Base-by-base conservation (phyloP, 2,113 vertebrate genomes). In the Oryzias curvinotus region DNA sequence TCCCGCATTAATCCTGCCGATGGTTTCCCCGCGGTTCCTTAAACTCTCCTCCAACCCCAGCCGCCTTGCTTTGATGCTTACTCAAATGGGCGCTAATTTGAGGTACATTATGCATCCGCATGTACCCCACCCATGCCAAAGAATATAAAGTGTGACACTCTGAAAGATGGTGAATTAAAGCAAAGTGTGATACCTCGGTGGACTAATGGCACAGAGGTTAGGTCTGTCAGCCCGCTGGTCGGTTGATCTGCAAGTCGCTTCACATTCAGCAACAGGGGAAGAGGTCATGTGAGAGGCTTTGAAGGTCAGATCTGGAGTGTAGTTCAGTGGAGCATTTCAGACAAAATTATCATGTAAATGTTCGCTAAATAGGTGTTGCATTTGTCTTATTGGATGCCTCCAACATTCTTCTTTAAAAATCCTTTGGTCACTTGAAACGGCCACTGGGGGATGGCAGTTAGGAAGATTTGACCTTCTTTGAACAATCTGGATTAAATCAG, bases 1-100 rank as follows among this genome's bases (percentile, higher is more conserved):
- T 85, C 86, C 90, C 81, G 92, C 93, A 95, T 95, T 95, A 94
- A 93, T 93, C 90, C 93, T 91, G 92, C 90, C 77, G 91, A 91
- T 90, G 92, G 91, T 91, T 93, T 92, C 91, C 91, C 92, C 82
- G 91, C 86, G 88, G 92, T 94, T 92, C 89, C 91, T 82, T 85
- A 90, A 90, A 90, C 90, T 92, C 92, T 92, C 88, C 90, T 88
- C 92, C 84, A 85, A 85, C 83, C 87, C 82, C 69, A 78, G 73
- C 86, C 52, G 77, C 75, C 76, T 79, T 82, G 79, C 87, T 88
- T 86, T 87, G 85, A 89, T 90, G 91, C 89, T 86, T 90, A 90
- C 90, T 92, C 90, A 90, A 87, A 89, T 76, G 68, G 84, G 79
- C 71, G 68, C 84, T 89, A 85, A 89, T 89, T 90, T 86, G 73